Base-by-base conservation (phyloP, 2,888 invertebrate species). In the Altica lythri region DNA sequence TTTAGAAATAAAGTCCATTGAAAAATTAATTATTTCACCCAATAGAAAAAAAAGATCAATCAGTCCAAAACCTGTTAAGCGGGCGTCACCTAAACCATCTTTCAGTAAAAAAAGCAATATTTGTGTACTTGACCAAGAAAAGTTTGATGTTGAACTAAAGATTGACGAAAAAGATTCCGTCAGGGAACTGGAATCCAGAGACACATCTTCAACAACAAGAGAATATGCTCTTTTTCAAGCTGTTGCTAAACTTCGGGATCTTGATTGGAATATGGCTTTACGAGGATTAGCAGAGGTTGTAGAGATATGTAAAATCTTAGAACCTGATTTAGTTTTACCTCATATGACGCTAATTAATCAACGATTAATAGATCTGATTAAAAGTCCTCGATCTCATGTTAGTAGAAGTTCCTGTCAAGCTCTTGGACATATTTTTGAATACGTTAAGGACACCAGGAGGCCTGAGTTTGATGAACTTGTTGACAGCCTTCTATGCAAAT, bases 391-490 rank as follows among this genome's bases (percentile, higher is more conserved):
- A 32, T 77, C 77, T 6, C 74, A 76, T 47, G 76, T 77, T 14
- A 74, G 76, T 44, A 68, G 77, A 29, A 74, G 73, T 1, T 72
- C 77, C 6, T 77, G 77, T 59, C 77, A 77, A 64, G 72, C 74
- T 4, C 68, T 75, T 4, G 77, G 76, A 17, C 75, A 75, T 57
- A 62, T 77, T 10, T 77, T 78, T 57, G 75, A 75, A 55, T 73
- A 71, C 22, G 67, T 76, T 35, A 75, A 75, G 57, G 76, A 77
- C 57, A 77, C 77, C 3, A 68, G 75, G 55, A 68, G 76, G 51
- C 78, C 78, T 87, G 89, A 89, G 72, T 83, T 88, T 69, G 86
- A 88, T 68, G 84, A 85, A 68, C 82, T 86, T n/a, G 80, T 85
- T 2, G 81, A 83, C 42, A 77, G 80, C 9, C 76, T 90, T 38